Conservation (phyloP, 2,113 vertebrate species). For the Paracanthobrama guichenoti region DNA sequence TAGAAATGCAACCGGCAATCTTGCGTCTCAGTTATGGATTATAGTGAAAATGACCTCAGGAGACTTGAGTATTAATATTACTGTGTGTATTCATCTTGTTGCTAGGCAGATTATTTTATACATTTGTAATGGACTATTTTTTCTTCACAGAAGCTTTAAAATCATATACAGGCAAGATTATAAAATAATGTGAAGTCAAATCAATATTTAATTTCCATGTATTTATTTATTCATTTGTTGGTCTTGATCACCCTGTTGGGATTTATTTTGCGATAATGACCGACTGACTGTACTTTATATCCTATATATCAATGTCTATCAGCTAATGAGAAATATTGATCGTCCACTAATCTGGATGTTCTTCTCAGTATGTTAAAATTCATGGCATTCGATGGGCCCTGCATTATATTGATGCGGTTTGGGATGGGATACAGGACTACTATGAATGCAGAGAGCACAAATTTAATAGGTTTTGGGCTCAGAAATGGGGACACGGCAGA, state of each 20-base stretch:
- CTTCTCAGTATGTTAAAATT: not conserved
- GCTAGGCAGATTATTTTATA: not conserved
- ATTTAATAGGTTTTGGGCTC: slow-evolving; percentile 53
- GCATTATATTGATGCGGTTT: slow-evolving; percentile 66
- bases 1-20: not conserved
- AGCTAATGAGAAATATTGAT: slow-evolving; percentile 8
- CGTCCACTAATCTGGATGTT: slow-evolving; percentile 15
- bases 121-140: not conserved
- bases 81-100: not conserved
- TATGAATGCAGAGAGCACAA: slow-evolving; percentile 64
- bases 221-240: not conserved
- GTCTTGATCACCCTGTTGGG: not conserved
- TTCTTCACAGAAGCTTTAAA: not conserved
- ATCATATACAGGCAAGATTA: not conserved
- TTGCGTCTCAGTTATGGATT: not conserved
- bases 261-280: not conserved
- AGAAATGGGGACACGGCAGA: slow-evolving; percentile 14
- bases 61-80: not conserved
- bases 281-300: not conserved
- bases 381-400: slow-evolving; percentile 18
- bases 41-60: not conserved
- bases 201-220: not conserved
- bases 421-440: slow-evolving; percentile 68
- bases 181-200: not conserved
- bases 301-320: not conserved